A percentile compares a stretch with the other conserved stretches of the same genome.
Conservation (phyloP, 2,888 invertebrate species). For the Diaprepes abbreviatus region DNA sequence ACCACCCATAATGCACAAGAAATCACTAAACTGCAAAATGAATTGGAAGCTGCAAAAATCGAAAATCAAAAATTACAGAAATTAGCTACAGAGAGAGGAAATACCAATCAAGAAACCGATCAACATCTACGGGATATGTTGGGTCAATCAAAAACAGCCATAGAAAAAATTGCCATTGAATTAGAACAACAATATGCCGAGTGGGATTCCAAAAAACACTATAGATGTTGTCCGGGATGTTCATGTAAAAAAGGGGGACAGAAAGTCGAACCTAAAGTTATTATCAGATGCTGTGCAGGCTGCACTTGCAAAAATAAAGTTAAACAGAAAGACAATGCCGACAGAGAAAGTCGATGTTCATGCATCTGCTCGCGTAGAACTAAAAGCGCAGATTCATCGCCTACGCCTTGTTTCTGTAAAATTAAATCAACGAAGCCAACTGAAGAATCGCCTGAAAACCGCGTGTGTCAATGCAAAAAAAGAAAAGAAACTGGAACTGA, state of each 20-base stretch:
- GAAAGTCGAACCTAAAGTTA: conserved; percentile 26
- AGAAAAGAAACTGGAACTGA: background rate
- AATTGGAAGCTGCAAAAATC: conserved; percentile 36
- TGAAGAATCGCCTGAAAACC: background rate
- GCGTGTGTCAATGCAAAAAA: background rate
- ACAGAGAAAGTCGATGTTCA: background rate
- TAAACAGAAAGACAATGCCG: background rate
- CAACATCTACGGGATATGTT: conserved; percentile 60
- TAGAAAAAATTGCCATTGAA: conserved; percentile 60
- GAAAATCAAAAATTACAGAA: conserved; percentile 46
- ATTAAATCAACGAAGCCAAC: background rate
- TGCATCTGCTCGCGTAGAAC: background rate
- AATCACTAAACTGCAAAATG: conserved; percentile 47
- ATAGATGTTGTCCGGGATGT: conserved; percentile 47
- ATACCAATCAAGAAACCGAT: conserved; percentile 54
- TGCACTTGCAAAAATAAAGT: conserved; percentile 40
- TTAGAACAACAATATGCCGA: conserved; percentile 58
- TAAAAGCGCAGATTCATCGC: conserved; percentile 20
- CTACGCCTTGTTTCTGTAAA: background rate
- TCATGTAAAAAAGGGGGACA: conserved; percentile 35
- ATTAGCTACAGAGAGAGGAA: conserved; percentile 37
- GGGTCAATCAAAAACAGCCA: conserved; percentile 61
- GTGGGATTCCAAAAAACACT: conserved; percentile 52
- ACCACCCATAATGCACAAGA: conserved; percentile 39
- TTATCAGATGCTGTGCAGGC: conserved; percentile 37